Percentiles rank a stretch among this genome's conserved stretches.
These are phyloP conservation scores for Drosophila maculinotata DNA, from an alignment of 2,888 invertebrate genomes.

Conservation along the genomic window DNA sequence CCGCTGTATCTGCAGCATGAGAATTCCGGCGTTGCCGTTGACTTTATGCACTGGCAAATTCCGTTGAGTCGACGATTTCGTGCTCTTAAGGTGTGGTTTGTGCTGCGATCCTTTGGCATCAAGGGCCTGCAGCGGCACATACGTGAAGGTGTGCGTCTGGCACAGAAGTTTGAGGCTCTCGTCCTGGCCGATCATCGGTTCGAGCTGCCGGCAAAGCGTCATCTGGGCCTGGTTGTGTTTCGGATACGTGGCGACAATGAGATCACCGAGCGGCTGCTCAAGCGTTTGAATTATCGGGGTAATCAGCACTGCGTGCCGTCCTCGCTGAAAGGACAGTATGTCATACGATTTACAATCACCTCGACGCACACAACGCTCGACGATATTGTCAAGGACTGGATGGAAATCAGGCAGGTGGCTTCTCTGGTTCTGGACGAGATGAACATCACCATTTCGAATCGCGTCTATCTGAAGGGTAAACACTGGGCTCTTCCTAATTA, in stretches of 20 bases:
- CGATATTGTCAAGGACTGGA: constrained; percentile 94
- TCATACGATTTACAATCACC: constrained; percentile 96
- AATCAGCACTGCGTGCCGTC: constrained; percentile 97
- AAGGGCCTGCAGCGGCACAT: constrained; percentile 96
- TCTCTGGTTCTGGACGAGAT: constrained; percentile 89
- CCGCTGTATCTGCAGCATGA: constrained; percentile 98
- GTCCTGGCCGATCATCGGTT: constrained; percentile 93
- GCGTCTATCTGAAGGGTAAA: constrained; percentile 91
- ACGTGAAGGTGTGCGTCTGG: constrained; percentile 94
- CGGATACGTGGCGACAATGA: constrained; percentile 94
- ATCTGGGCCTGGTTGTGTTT: constrained; percentile 95
- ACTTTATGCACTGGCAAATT: constrained; percentile 99
- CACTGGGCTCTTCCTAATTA: constrained; percentile 62
- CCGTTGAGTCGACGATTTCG: constrained; percentile 97
- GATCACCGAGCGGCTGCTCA: constrained; percentile 94
- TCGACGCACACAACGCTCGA: constrained; percentile 93
- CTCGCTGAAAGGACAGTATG: constrained; percentile 94
- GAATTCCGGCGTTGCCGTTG: constrained; percentile 98
- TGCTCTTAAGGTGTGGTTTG: constrained; percentile 98
- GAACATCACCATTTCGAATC: constrained; percentile 86
- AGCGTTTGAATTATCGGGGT: constrained; percentile 94
- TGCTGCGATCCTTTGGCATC: constrained; percentile 96
- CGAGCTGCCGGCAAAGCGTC: constrained; percentile 94
- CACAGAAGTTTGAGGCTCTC: constrained; percentile 95
- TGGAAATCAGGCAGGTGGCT: constrained; percentile 91